Evolutionary conservation across 1,140 invertebrate genomes (phyloP).

Genomic region (Drosophila neocordata): DNA sequence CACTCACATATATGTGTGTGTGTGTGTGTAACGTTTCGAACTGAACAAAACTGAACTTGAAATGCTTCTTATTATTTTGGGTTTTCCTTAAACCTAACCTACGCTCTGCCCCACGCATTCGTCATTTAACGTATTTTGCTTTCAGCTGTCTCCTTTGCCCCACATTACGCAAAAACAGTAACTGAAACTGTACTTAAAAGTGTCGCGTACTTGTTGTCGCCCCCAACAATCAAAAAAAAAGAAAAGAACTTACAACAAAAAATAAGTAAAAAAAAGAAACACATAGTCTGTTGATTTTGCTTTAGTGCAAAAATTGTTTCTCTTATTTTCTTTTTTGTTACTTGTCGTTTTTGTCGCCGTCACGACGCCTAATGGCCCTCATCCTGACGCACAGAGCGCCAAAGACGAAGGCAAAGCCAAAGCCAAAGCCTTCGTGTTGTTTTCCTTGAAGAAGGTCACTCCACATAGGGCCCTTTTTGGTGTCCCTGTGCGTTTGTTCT

Average conservation of each 20-base stretch:
- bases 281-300: constrained; percentile 12
- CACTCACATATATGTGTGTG: neutral
- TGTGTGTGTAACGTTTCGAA: too few relatives aligned
- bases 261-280: neutral
- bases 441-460: constrained; percentile 75
- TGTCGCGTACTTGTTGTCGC: constrained; percentile 9
- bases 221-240: too few relatives aligned
- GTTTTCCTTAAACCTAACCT: neutral
- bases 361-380: constrained; percentile 16
- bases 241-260: neutral
- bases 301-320: neutral
- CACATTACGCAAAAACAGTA: constrained; percentile 48
- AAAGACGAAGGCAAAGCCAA: neutral
- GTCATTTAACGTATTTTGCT: constrained; percentile 25
- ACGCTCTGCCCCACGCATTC: constrained; percentile 20
- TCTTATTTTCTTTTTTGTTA: constrained; percentile 10
- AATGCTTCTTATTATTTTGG: constrained; percentile 39
- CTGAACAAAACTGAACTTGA: constrained; percentile 47
- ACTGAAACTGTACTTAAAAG: constrained; percentile 38
- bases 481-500: constrained; percentile 16
- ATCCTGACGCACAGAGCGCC: neutral
- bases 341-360: constrained; percentile 10
- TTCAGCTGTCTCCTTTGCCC: constrained; percentile 31
- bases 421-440: constrained; percentile 27
- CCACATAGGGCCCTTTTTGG: neutral